Conservation (phyloP, 2,113 vertebrate species). For the Aptenodytes patagonicus region DNA sequence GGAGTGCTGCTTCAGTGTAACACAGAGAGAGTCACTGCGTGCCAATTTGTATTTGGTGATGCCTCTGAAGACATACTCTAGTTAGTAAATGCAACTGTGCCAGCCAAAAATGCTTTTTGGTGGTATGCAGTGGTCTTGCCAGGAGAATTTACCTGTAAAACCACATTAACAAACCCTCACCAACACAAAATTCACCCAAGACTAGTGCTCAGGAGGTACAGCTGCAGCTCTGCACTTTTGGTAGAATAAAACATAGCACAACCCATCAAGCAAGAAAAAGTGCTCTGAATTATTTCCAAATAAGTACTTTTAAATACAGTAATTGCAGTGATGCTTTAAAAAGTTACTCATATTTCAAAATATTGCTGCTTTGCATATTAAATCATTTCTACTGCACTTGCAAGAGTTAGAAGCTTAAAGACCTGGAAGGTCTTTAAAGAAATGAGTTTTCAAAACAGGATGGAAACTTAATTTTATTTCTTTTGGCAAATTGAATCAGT, state of each 20-base stretch:
- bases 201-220: neutral
- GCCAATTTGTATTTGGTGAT: neutral
- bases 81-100: neutral
- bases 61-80: neutral
- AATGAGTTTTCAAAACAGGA: neutral
- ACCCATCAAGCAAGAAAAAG: neutral
- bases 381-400: neutral
- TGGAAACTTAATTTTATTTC: neutral
- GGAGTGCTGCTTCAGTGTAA: neutral
- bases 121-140: neutral
- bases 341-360: neutral
- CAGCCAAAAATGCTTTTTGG: neutral
- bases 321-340: neutral
- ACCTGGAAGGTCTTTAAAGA: neutral
- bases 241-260: neutral
- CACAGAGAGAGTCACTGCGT: accelerated
- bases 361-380: neutral
- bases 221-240: neutral
- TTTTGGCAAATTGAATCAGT: neutral
- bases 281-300: neutral
- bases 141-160: neutral
- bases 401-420: neutral
- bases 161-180: neutral
- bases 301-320: neutral
- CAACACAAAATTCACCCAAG: neutral